Conservation (phyloP, 2,888 invertebrate species). For the Beris chalybata region DNA sequence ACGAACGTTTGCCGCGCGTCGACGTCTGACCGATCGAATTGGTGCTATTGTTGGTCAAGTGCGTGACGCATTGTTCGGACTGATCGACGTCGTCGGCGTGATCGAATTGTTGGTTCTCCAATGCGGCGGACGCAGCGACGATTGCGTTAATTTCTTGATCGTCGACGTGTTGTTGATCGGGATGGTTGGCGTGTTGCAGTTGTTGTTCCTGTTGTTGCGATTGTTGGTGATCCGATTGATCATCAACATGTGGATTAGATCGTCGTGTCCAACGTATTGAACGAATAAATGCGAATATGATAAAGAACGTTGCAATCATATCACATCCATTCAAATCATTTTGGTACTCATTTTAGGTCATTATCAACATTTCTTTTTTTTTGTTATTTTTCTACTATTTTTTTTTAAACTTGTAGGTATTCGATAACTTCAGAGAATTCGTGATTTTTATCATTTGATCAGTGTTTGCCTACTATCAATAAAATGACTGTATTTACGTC, state of each 20-base stretch:
- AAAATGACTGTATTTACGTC: background rate
- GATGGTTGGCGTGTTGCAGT: conserved; percentile 32
- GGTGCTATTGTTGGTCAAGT: conserved; percentile 17
- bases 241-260: conserved; percentile 32
- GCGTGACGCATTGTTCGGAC: background rate
- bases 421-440: background rate
- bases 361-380: conserved; percentile 32
- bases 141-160: background rate
- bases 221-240: conserved; percentile 41
- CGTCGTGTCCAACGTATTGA: conserved; percentile 52
- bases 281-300: conserved; percentile 56
- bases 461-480: conserved; percentile 7
- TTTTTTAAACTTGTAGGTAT: conserved; percentile 10
- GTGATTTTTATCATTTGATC: conserved; percentile 24
- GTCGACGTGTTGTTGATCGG: conserved; percentile 3
- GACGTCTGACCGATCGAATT: conserved; percentile 27
- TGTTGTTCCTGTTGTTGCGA: conserved; percentile 20
- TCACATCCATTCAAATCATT: conserved; percentile 39
- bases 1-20: conserved; percentile 51
- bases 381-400: conserved; percentile 13
- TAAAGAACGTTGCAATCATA: conserved; percentile 56
- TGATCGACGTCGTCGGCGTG: conserved; percentile 10
- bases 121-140: background rate
- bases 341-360: conserved; percentile 33
- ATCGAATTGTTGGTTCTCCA: conserved; percentile 5